Conservation (phyloP, 2,888 invertebrate species). For the Rhamnusium bicolor region DNA sequence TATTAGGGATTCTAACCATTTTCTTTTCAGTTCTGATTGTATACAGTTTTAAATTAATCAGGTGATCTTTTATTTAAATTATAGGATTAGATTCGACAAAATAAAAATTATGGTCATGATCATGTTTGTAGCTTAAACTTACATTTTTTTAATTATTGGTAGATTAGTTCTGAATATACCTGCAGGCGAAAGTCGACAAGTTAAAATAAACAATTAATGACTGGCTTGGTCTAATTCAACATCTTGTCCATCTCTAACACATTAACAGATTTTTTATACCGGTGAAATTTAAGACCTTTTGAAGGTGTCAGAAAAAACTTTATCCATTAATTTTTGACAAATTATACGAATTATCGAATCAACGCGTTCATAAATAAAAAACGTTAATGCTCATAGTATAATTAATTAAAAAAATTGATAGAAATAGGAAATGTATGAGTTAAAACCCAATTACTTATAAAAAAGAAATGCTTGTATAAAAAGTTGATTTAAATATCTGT, state of each 20-base stretch:
- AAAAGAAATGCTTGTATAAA: neutral
- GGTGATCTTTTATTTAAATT: no score
- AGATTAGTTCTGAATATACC: neutral
- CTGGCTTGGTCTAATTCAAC: neutral
- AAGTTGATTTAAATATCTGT: neutral
- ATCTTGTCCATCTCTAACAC: neutral
- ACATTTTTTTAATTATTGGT: neutral
- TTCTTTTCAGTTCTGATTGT: no score
- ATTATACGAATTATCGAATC: neutral
- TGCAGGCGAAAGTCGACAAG: neutral
- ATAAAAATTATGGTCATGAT: neutral
- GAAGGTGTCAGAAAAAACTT: neutral
- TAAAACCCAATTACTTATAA: neutral
- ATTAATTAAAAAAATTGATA: neutral
- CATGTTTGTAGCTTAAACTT: neutral
- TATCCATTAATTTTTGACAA: neutral
- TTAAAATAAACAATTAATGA: neutral
- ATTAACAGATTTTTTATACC: neutral
- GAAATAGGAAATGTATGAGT: neutral
- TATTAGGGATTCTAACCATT: no score
- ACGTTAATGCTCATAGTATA: neutral
- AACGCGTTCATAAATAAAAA: neutral
- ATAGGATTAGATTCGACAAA: no score
- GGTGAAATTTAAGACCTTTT: neutral
- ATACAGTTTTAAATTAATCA: no score